Base-by-base conservation (phyloP, 1,140 invertebrate genomes). In the Sminthurinus signatus region DNA sequence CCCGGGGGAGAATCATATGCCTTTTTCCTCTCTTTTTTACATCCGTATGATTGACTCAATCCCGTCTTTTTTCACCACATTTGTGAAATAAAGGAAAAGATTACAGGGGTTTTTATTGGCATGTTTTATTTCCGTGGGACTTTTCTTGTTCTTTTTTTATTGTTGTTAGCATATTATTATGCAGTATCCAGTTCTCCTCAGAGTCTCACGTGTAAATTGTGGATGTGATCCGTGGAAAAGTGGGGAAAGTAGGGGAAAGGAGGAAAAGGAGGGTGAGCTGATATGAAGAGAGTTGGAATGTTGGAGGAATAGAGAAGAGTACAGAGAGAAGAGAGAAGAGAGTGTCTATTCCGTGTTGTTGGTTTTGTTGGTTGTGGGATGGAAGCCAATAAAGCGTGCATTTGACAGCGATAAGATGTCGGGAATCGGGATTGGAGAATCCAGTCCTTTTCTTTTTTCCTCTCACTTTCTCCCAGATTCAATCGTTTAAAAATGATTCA, bases 401-500 rank as follows among this genome's bases (percentile, higher is more conserved):
- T 65, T 69, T 69, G 67, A 69, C 67, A 69, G 62, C 62, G 50
- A 64, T 68, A 64, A 57, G 67, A 62, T 62, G 58, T 69, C 56
- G 61, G 62, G 54, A 50, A 60, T 55, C 59, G 50, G 44, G 44
- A n/a, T n/a, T n/a, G n/a, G n/a, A n/a, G n/a, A n/a, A n/a, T n/a
- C n/a, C n/a, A n/a, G n/a, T n/a, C n/a, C n/a, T 46, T 21, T 23
- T 51, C 19, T 60, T 60, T 23, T 14, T 46, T 19, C 3, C 21
- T 23, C 19, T 10, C 3, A 54, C 15, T 46, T 57, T 60, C 54
- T 65, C 56, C 52, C 48, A 44, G 62, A 69, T 60, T 69, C 68
- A 69, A 66, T 69, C 64, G 64, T 69, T 69, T 69, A 66, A 69
- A 69, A 69, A 65, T 69, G 68, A 69, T 69, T 69, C 68, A 69